Conservation (phyloP, 2,888 invertebrate species). For the Trachelus tabidus region DNA sequence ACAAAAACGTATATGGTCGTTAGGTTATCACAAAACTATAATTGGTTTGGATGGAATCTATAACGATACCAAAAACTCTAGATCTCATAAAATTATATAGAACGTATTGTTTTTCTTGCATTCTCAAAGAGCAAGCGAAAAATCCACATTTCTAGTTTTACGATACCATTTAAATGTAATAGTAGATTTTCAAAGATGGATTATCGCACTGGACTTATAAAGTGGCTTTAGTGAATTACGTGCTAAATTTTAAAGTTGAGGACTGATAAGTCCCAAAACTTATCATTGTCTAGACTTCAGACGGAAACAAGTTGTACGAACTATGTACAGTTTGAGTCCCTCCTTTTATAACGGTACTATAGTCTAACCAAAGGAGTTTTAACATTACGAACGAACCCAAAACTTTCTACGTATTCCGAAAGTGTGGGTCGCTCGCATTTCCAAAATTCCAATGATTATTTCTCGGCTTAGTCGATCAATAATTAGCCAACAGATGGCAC, state of each 20-base stretch:
- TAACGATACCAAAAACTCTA: neutral
- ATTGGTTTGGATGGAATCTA: neutral
- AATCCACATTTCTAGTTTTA: neutral
- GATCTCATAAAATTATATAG: neutral
- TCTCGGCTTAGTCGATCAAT: neutral
- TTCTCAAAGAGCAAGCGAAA: neutral
- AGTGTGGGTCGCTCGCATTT: neutral
- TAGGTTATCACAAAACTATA: neutral
- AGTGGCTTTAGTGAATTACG: neutral
- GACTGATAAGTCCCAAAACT: neutral
- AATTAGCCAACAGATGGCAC: neutral
- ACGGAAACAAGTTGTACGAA: neutral
- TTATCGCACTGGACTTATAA: neutral
- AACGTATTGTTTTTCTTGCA: neutral
- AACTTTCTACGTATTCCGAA: neutral
- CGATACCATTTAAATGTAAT: neutral
- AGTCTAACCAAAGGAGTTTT: neutral
- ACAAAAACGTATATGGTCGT: neutral
- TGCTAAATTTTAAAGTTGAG: neutral
- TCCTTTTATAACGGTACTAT: neutral
- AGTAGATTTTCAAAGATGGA: neutral
- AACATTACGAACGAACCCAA: neutral
- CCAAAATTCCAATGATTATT: neutral
- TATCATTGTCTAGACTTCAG: neutral
- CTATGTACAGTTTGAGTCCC: neutral